phyloP scores from a whole-genome alignment of 2,113 vertebrate genomes.

The Eulacestoma nigropectus region DNA sequence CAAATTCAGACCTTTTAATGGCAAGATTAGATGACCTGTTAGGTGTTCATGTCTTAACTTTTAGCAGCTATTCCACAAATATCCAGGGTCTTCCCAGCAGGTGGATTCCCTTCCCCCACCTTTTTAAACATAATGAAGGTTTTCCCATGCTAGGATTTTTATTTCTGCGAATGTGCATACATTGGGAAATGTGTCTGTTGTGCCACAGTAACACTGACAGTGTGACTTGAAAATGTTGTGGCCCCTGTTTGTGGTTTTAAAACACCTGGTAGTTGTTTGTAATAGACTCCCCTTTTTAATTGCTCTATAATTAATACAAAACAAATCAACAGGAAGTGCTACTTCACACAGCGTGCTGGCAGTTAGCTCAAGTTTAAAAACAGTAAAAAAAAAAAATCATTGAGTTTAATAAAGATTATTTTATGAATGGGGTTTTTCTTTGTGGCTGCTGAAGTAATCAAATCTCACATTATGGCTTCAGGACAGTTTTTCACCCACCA shows the following conservation, averaged over 20 bases:
- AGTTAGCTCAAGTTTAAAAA: conserved; percentile 4
- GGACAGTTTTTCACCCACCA: neutral
- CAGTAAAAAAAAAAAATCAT: neutral
- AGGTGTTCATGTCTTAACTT: neutral
- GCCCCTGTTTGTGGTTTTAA: neutral
- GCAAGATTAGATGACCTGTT: conserved; percentile 6
- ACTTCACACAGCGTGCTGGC: neutral
- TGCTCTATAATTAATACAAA: neutral
- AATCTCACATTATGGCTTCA: neutral
- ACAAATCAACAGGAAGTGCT: conserved; percentile 15
- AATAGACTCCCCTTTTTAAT: neutral
- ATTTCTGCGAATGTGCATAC: neutral
- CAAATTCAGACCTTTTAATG: conserved; percentile 28
- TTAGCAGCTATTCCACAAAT: neutral
- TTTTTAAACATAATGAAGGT: neutral
- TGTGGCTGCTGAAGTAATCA: conserved; percentile 2
- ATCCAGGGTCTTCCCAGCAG: neutral
- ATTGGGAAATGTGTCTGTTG: neutral
- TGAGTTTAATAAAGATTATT: neutral
- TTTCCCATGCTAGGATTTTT: neutral
- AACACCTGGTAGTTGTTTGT: neutral
- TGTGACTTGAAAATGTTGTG: neutral
- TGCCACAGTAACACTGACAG: neutral
- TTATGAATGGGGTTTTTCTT: neutral
- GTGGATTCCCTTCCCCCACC: accelerated